Percentiles rank a stretch among this genome's conserved stretches.
phyloP scores from a whole-genome alignment of 2,113 vertebrate species.

The Oreotrochilus melanogaster region DNA sequence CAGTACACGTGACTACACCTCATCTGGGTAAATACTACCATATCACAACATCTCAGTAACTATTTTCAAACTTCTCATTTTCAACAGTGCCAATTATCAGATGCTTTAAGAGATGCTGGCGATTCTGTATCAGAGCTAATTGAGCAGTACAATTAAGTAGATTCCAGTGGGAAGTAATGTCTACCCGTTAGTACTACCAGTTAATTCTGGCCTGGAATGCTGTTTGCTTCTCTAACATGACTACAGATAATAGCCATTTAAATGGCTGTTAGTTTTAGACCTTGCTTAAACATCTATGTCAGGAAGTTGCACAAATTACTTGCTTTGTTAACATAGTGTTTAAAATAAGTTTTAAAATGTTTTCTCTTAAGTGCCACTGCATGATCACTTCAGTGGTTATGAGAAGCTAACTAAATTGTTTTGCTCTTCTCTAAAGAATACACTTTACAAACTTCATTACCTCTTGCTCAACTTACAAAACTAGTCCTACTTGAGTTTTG shows the following conservation, averaged over 20 bases:
- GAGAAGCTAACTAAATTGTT: not conserved
- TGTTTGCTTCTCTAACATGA: not conserved
- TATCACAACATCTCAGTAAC: not conserved
- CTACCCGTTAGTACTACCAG: not conserved
- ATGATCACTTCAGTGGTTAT: not conserved
- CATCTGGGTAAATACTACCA: not conserved
- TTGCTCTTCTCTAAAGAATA: not conserved
- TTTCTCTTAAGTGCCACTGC: not conserved
- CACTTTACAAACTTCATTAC: not conserved
- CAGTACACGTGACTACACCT: not conserved
- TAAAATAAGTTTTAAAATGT: not conserved
- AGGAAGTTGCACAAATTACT: not conserved
- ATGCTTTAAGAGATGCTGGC: not conserved
- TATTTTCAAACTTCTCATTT: not conserved
- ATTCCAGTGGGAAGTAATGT: not conserved
- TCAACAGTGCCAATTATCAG: not conserved
- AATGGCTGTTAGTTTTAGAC: not conserved
- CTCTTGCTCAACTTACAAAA: not conserved
- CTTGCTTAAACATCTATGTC: not conserved
- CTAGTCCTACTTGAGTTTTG: not conserved
- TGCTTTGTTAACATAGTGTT: not conserved
- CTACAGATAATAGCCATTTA: not conserved
- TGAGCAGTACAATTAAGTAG: not conserved
- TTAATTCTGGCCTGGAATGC: not conserved
- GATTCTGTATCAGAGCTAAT: not conserved